Base-by-base conservation (phyloP, 2,888 invertebrate genomes). In the Papilio protenor region DNA sequence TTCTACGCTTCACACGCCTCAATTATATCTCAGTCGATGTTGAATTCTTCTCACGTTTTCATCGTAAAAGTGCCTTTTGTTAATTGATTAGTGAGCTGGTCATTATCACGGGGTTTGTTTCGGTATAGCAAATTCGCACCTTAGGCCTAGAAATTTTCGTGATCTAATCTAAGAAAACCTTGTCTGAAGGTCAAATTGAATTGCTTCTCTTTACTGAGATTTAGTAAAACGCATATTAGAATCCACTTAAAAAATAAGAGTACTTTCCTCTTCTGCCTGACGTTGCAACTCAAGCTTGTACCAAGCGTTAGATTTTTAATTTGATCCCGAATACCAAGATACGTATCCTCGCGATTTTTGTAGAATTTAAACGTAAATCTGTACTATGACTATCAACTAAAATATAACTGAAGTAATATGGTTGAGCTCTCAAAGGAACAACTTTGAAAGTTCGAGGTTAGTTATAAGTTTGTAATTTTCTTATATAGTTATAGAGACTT, bases 1-100 rank as follows among this genome's bases (percentile, higher is more conserved):
- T 89, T 88, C 85, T 85, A 86, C 82, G 86, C 86, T 91, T 91
- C 89, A 87, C 91, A 90, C 89, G 87, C 85, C 81, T 80, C 86
- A 84, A 86, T 88, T 85, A 83, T 81, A 83, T 85, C 84, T 85
- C 83, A 83, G 83, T 82, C 81, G 83, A 83, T 84, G 85, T 86
- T 86, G 83, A 82, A 86, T 86, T 85, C 84, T 86, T 89, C 88
- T 88, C 88, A 89, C 86, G 88, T 87, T 87, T 84, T 84, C 83
- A 81, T 85, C 80, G 81, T 81, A 80, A 82, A 81, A 79, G 82
- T 81, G 75, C 79, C 81, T 77, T 66, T 75, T 69, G 80, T 77
- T 80, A 75, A 79, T 79, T 79, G 61, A 81, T 77, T 73, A 70
- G 66, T 79, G 49, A 47, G 69, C 72, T 45, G 76, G 75, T 77